Percentiles rank a stretch among this genome's conserved stretches.
Conservation (phyloP, 2,888 invertebrate genomes). For the Blastobasis adustella region DNA sequence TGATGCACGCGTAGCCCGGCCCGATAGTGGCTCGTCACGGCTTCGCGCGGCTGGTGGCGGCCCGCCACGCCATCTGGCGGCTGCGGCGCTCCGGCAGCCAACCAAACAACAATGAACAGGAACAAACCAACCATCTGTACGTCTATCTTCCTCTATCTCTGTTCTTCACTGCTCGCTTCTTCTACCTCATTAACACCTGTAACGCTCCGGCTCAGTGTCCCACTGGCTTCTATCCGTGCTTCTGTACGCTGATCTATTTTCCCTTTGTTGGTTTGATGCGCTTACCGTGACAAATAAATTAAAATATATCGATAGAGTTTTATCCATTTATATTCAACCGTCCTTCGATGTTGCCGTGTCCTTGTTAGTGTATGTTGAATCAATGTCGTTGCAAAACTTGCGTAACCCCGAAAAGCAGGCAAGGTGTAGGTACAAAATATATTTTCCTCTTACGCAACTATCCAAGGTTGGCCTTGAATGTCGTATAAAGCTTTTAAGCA, state of each 20-base stretch:
- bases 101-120: constrained; percentile 70
- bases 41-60: constrained; percentile 81
- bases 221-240: background rate
- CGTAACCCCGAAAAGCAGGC: too few species aligned
- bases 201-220: constrained; percentile 18
- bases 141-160: constrained; percentile 62
- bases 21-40: constrained; percentile 79
- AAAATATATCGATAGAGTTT: too few species aligned
- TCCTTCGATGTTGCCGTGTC: too few species aligned
- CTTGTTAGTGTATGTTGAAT: too few species aligned
- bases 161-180: constrained; percentile 35
- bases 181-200: constrained; percentile 8
- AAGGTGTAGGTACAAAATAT: too few species aligned
- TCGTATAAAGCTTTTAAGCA: too few species aligned
- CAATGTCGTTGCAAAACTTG: too few species aligned
- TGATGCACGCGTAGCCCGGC: constrained; percentile 59
- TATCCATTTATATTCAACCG: too few species aligned
- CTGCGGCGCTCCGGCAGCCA: constrained; percentile 75
- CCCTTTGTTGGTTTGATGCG: background rate
- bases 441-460: too few species aligned
- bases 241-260: background rate
- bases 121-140: constrained; percentile 73
- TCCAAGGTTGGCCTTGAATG: too few species aligned
- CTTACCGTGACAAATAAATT: background rate
- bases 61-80: constrained; percentile 82